These are phyloP conservation scores for Horisme vitalbata DNA, from an alignment of 2,888 invertebrate genomes.

Conservation along the genomic window DNA sequence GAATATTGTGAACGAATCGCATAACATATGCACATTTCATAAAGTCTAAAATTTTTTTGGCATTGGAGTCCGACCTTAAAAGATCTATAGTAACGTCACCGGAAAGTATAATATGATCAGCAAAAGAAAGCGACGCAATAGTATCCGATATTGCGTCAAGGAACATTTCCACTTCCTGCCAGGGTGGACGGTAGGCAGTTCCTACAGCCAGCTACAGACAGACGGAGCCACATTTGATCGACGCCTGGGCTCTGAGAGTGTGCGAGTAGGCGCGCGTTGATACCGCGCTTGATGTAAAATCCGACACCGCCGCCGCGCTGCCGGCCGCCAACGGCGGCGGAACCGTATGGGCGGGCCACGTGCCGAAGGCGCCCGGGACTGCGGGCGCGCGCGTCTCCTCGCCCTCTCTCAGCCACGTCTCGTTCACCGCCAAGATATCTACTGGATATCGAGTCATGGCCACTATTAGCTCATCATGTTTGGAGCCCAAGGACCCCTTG, in stretches of 20 bases:
- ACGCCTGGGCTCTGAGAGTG: neutral
- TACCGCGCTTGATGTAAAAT: conserved; percentile 2
- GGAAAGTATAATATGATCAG: neutral
- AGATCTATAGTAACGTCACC: neutral
- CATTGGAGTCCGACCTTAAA: neutral
- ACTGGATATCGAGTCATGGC: conserved; percentile 16
- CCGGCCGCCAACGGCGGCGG: neutral
- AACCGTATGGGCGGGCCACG: conserved; percentile 2
- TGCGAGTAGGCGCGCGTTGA: neutral
- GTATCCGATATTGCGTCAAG: neutral
- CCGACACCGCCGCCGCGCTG: conserved; percentile 13
- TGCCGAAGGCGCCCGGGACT: conserved; percentile 11
- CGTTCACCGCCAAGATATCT: conserved; percentile 27
- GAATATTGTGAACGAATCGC: no score
- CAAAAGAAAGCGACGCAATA: neutral
- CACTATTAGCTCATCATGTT: conserved; percentile 29
- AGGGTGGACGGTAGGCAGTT: neutral
- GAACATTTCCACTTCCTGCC: neutral
- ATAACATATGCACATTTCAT: no score
- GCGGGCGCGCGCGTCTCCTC: conserved; percentile 13
- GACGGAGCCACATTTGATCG: neutral
- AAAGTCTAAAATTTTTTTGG: neutral
- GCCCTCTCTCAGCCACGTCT: conserved; percentile 22
- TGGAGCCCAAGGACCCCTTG: conserved; percentile 33
- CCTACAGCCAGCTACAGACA: neutral